Evolutionary conservation across 2,888 invertebrate species (phyloP), one percentile per base, ranked within the genome.

Genomic region (Chymomyza amoena): DNA sequence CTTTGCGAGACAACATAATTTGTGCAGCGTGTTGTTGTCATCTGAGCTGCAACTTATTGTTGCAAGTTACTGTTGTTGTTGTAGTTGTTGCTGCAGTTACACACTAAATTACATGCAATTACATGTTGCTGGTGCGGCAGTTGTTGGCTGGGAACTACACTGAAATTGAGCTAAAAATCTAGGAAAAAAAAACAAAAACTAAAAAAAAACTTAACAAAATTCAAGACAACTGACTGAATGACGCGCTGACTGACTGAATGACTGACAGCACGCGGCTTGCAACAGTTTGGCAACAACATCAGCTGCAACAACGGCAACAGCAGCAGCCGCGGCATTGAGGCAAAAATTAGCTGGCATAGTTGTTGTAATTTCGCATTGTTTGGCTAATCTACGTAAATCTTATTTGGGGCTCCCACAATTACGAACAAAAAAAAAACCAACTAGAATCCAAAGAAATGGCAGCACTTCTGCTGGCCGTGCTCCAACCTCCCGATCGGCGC

Each of bases 91-190:
- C 77, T 78, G 79, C 76, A 85, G 81, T 87, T 88, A 87, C 85
- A 87, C 77, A 80, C 84, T 81, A 87, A 88, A 89, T 90, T 89
- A 88, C 83, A 90, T 84, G 80, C 81, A 89, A 89, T 89, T 89
- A 90, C 85, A 85, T 73, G 75, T 68, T 69, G 66, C 62, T 74
- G 72, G 64, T 70, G 64, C 54, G 72, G 68, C 25, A 57, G 69
- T 65, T 69, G 64, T 54, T 69, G 65, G 51, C 45, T 57, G 57
- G 57, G 64, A 61, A 63, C 61, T 70, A 69, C 51, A 59, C 64
- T 61, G 70, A 32, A 57, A 57, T 32, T 51, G 54, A 61, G 62
- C 71, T 71, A 54, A 68, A 68, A 66, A 18, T 20, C 28, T 60
- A 7, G 10, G 10, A 32, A 32, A 6, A 5, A 16, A n/a, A 59